Base-by-base conservation (phyloP, 2,888 invertebrate species). In the Trachelus troglodyta region DNA sequence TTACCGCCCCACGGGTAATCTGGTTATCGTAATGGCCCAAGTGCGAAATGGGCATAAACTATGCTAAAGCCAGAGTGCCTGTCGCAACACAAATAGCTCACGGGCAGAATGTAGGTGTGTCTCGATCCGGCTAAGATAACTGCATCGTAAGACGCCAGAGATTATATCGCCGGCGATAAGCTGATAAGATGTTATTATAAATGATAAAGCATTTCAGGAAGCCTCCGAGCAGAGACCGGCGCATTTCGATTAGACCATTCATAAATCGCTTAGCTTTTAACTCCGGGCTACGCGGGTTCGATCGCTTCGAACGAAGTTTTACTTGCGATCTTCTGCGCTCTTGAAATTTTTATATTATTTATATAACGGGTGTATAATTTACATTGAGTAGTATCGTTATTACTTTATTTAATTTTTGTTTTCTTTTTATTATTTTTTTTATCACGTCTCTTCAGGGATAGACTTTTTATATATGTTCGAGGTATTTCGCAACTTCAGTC, bases 181-280 rank as follows among this genome's bases (percentile, higher is more conserved):
- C 80, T 79, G 83, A 86, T 85, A 85, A 87, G 81, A 82, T 84
- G 84, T 86, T 85, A 85, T 88, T 86, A 86, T 79, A 83, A 85
- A 81, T 84, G 86, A 85, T 85, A 84, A 86, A 85, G 82, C 80
- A 80, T 71, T 78, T 73, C 73, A 78, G 75, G 73, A 79, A 83
- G 80, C 34, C 56, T 80, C 75, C 68, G 34, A 76, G 80, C 75
- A 56, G 73, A 73, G 74, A 79, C 76, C 77, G 80, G 68, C 79
- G 71, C 69, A 69, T 77, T 78, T 81, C 71, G 75, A 77, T 81
- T 79, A 71, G 79, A 79, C 80, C 83, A 83, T 85, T 85, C 82
- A 85, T 84, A 85, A 86, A 82, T 83, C 79, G 74, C 71, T 31
- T 31, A 71, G 71, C 71, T 31, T 71, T 71, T 34, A 68, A 77